Conservation (phyloP, 2,888 invertebrate genomes). For the Tholera decimalis region DNA sequence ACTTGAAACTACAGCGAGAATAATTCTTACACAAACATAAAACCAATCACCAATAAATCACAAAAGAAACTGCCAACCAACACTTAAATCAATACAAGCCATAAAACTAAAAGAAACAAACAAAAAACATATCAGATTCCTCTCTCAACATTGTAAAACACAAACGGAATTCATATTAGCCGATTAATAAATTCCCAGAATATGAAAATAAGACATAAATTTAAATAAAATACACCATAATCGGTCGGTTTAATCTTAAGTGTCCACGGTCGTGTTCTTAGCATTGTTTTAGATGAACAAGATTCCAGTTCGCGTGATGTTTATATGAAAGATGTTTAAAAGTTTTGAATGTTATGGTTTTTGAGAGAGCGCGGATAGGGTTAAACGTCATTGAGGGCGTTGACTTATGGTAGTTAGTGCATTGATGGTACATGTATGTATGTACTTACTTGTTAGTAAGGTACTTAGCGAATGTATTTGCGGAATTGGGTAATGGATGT, state of each 20-base stretch:
- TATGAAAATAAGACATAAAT: slow-evolving; percentile 89
- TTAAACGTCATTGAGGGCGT: slow-evolving; percentile 56
- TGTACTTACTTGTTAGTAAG: slow-evolving; percentile 26
- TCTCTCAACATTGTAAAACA: slow-evolving; percentile 78
- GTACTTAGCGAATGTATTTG: slow-evolving; percentile 1
- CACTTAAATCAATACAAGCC: slow-evolving; percentile 56
- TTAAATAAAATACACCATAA: slow-evolving; percentile 88
- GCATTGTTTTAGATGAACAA: slow-evolving; percentile 83
- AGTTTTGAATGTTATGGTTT: slow-evolving; percentile 72
- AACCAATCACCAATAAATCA: slow-evolving; percentile 46
- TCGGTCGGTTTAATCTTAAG: slow-evolving; percentile 83
- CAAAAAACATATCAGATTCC: slow-evolving; percentile 78
- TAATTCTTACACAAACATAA: slow-evolving; percentile 30
- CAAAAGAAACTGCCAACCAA: slow-evolving; percentile 34
- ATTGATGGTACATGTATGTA: slow-evolving; percentile 19
- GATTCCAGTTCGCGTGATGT: slow-evolving; percentile 75
- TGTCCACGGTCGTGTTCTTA: slow-evolving; percentile 68
- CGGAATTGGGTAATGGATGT: slow-evolving; percentile 21
- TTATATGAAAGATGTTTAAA: slow-evolving; percentile 67
- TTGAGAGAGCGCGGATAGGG: slow-evolving; percentile 47
- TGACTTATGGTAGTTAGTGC: slow-evolving; percentile 43
- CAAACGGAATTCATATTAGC: slow-evolving; percentile 89
- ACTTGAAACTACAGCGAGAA: slow-evolving; percentile 20
- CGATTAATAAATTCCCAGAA: slow-evolving; percentile 90
- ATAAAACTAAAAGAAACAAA: slow-evolving; percentile 44